Evolutionary conservation across 1,140 invertebrate genomes (phyloP), one percentile per base, ranked within the genome.

Genomic region (Drosophila arizonae): DNA sequence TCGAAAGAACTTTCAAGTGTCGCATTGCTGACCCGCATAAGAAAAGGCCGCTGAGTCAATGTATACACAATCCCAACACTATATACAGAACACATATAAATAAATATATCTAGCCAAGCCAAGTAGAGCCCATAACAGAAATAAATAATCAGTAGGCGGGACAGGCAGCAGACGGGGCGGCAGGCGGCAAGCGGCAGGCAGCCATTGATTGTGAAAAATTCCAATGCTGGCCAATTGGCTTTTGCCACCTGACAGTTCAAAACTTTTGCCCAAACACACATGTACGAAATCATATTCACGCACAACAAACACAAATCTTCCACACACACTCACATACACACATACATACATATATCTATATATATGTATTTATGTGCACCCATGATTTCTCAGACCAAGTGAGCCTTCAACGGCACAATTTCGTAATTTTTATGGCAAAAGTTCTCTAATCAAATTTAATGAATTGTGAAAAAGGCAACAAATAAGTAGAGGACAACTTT

Each of bases 391-490:
- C 61, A 76, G 79, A 79, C 79, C 72, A 80, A 72, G 72, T 75
- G 67, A 88, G 85, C 84, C 84, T 87, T 88, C 84, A 88, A 88
- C 84, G 77, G 84, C 84, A 88, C 84, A 88, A 88, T 88, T 88
- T 88, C 84, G 84, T 88, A 88, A 88, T 88, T 88, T 88, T 88
- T 88, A 88, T 88, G 84, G 84, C 79, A 84, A 88, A 88, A 88
- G 84, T 88, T 88, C 84, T 88, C 84, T 88, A 88, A 88, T 88
- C 84, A 88, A 88, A 88, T 88, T 88, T 88, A 88, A 88, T 88
- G 84, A 88, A 88, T 88, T 88, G 84, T 88, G 84, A 88, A 88
- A 88, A 88, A 88, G 84, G 84, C 84, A 88, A 88, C 84, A 88
- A 88, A 88, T 88, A 75, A 75, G 67, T 75, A 88, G 79, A 88